Evolutionary conservation across 2,113 vertebrate genomes (phyloP), one percentile per base, ranked within the genome.

Genomic region (Atlantisia rogersi): DNA sequence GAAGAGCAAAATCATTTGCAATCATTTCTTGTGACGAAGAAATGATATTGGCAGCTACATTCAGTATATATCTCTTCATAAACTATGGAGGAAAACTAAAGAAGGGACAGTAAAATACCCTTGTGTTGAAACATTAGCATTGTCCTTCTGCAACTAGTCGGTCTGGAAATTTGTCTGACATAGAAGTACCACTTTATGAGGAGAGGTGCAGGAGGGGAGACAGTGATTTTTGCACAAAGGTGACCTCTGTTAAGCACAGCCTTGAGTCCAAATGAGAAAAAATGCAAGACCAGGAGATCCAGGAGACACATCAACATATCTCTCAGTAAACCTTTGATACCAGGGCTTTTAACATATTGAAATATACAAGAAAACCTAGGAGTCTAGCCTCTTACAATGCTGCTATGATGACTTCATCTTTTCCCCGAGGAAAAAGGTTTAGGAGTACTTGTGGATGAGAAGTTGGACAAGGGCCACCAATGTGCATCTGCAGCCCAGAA

Each of bases 21-120:
- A 62, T 64, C 18, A 88, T 91, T 88, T 69, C 22, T 74, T 86
- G 48, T 91, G 78, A 79, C 65, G n/a, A n/a, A n/a, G n/a, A n/a
- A n/a, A n/a, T n/a, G 52, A 55, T 81, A 75, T 42, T 83, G 46
- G 42, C 35, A 94, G 58, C 42, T 86, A 63, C 24, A 37, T 84
- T 91, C 32, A 86, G 65, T 18, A 68, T 55, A 20, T 56, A 86
- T 46, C 11, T 46, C 32, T 59, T 86, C 83, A 65, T 78, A 75
- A 86, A 70, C 32, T 64, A 17, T 59, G 44, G 70, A 76, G 19
- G 40, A 48, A 92, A 89, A 64, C 22, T 81, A 46, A 71, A 48
- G 44, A 88, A 60, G 28, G 13, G 86, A 59, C 21, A 56, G 50
- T 26, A 20, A 75, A 37, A 81, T 78, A 60, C 20, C 10, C 60